These are phyloP conservation scores for Antechinus stuartii DNA, from an alignment of 2,113 vertebrate species.

Conservation along the genomic window DNA sequence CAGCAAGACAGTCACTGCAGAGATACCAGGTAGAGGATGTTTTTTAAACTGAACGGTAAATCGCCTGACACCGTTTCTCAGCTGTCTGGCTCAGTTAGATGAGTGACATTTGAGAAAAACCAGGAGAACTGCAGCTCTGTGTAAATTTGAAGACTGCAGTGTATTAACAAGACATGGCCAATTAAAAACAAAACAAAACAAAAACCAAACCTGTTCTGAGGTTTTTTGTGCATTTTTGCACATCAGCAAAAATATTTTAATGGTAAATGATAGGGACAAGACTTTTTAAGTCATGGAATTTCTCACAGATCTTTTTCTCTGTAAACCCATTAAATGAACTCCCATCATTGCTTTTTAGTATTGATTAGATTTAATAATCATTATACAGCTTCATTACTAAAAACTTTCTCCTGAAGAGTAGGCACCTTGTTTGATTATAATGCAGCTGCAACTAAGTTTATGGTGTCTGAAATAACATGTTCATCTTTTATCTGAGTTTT, in stretches of 20 bases:
- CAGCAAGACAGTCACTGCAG: slow-evolving; percentile 97
- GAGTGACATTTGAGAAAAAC: slow-evolving; percentile 83
- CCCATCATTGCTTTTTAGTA: slow-evolving; percentile 77
- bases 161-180: slow-evolving; percentile 71
- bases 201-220: slow-evolving; percentile 66
- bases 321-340: slow-evolving; percentile 69
- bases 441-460: slow-evolving; percentile 65
- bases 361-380: slow-evolving; percentile 72
- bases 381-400: slow-evolving; percentile 68
- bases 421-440: slow-evolving; percentile 78
- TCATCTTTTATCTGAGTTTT: slow-evolving; percentile 64
- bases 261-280: slow-evolving; percentile 73
- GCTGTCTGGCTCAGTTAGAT: slow-evolving; percentile 84
- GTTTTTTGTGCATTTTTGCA: slow-evolving; percentile 78
- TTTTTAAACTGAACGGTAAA: slow-evolving; percentile 89
- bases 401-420: slow-evolving; percentile 81
- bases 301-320: slow-evolving; percentile 73
- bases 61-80: slow-evolving; percentile 80
- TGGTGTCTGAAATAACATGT: slow-evolving; percentile 63
- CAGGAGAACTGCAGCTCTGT: slow-evolving; percentile 85
- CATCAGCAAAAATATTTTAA: slow-evolving; percentile 64
- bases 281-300: slow-evolving; percentile 78
- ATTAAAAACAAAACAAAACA: slow-evolving; percentile 52
- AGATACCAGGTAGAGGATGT: slow-evolving; percentile 96
- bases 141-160: slow-evolving; percentile 86